phyloP scores from a whole-genome alignment of 2,113 vertebrate species.

The Trochalopteron elliotii region DNA sequence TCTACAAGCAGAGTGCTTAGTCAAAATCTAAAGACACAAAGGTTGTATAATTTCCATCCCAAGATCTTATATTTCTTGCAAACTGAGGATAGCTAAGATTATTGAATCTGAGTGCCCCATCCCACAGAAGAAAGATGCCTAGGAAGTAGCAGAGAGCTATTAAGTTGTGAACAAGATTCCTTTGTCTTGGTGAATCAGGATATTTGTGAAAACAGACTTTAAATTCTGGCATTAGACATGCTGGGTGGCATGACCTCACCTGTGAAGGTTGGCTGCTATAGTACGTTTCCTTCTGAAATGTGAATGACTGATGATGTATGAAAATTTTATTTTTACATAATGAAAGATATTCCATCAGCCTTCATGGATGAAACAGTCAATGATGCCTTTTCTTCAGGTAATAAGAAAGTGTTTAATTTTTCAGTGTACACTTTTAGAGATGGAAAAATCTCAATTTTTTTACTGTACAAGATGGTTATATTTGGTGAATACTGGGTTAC shows the following conservation, averaged over 20 bases:
- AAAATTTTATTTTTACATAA: slow-evolving; percentile 1
- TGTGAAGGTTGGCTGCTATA: not conserved
- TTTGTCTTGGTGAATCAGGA: not conserved
- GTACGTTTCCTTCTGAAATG: not conserved
- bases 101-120: not conserved
- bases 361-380: not conserved
- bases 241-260: not conserved
- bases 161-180: not conserved
- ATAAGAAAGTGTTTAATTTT: not conserved
- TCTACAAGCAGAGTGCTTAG: not conserved
- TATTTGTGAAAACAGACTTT: not conserved
- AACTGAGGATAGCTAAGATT: not conserved
- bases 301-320: not conserved
- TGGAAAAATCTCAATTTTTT: not conserved
- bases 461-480: not conserved
- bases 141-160: not conserved
- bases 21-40: not conserved
- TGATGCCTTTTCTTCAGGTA: not conserved
- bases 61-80: not conserved
- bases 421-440: not conserved
- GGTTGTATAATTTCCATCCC: not conserved
- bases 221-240: not conserved
- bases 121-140: not conserved
- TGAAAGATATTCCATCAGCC: not conserved
- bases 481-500: not conserved